phyloP scores from a whole-genome alignment of 2,888 invertebrate genomes.

The Brachyptera risi region DNA sequence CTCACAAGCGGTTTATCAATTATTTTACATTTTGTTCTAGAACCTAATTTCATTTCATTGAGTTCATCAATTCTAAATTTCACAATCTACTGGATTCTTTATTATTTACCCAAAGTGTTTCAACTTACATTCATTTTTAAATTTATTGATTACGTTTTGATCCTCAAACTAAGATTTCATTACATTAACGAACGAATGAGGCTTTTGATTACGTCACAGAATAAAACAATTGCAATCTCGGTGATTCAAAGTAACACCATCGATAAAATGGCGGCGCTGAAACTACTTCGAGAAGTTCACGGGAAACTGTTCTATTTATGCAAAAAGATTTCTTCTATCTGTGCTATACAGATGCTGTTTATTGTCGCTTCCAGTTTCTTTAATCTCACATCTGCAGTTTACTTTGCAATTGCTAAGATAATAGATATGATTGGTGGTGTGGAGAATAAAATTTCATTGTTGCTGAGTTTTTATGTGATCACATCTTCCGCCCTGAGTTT shows the following conservation, averaged over 20 bases:
- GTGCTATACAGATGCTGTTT: background rate
- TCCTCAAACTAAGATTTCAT: background rate
- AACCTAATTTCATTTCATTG: no score
- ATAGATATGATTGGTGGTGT: background rate
- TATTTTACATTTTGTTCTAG: no score
- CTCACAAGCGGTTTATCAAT: no score
- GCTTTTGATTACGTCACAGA: background rate
- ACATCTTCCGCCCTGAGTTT: background rate
- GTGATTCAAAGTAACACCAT: no score
- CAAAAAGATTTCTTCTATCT: background rate
- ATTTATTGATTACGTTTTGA: background rate
- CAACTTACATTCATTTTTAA: background rate
- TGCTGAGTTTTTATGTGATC: background rate
- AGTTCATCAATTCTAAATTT: background rate
- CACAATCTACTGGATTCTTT: background rate
- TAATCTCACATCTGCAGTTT: background rate
- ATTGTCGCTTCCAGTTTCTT: constrained; percentile 3
- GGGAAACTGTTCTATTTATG: background rate
- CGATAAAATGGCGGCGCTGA: background rate
- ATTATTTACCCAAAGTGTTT: background rate
- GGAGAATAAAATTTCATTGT: background rate
- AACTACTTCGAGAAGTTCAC: background rate
- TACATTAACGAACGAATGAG: background rate
- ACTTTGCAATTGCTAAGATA: background rate
- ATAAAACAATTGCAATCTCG: background rate